Conservation (phyloP, 2,888 invertebrate genomes). For the Germaria angustata region DNA sequence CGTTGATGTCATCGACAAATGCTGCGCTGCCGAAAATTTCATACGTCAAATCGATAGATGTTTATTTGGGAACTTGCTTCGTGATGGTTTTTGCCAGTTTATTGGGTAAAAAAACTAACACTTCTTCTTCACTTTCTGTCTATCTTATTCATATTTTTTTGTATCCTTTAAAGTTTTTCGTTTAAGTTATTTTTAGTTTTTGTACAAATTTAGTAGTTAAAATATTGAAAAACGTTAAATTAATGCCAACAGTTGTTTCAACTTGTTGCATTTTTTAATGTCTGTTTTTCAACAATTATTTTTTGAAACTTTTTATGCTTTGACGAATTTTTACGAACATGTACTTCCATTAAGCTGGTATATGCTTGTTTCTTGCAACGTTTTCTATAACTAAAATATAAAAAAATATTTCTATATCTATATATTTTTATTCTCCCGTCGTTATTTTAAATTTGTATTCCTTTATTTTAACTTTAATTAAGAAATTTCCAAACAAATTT, state of each 20-base stretch:
- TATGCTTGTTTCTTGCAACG: conserved; percentile 16
- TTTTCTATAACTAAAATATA: background rate
- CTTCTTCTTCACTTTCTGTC: conserved; percentile 56
- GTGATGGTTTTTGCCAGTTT: conserved; percentile 99
- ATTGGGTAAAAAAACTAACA: conserved; percentile 86
- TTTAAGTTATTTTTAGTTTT: conserved; percentile 34
- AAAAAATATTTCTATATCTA: conserved; percentile 9
- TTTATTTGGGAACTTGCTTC: conserved; percentile 98
- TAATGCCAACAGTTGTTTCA: background rate
- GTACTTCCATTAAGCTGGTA: conserved; percentile 52
- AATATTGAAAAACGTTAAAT: background rate
- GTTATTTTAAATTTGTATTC: conserved; percentile 15
- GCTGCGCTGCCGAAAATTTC: conserved; percentile 98
- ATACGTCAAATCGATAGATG: conserved; percentile 98
- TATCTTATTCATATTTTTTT: conserved; percentile 35
- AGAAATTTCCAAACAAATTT: conserved; percentile 67
- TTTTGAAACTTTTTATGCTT: conserved; percentile 2
- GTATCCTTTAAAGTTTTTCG: conserved; percentile 25
- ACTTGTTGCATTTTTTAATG: background rate
- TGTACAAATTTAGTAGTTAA: conserved; percentile 35
- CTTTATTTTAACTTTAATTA: conserved; percentile 6
- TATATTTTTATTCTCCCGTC: conserved; percentile 18
- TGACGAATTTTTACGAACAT: conserved; percentile 43
- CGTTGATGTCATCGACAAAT: conserved; percentile 97
- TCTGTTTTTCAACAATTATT: background rate